A percentile compares a stretch with the other conserved stretches of the same genome.
phyloP scores from a whole-genome alignment of 1,140 invertebrate species.

The Drosophila nasuta region DNA sequence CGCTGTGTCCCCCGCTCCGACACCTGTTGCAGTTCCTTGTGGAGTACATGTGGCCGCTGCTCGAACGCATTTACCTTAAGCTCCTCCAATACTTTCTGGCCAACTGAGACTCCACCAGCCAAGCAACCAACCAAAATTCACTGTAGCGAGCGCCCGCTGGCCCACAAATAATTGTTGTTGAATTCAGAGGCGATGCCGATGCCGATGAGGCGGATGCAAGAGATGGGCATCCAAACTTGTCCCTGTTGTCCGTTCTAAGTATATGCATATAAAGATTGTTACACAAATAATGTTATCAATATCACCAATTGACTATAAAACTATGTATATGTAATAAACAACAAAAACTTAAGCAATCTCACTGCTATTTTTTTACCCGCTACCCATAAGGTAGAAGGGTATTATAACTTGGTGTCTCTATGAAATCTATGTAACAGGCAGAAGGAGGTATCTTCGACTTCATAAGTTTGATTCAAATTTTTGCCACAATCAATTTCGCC shows the following conservation, averaged over 20 bases:
- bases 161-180: constrained; percentile 54
- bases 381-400: too few relatives aligned
- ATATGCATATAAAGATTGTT: constrained; percentile 67
- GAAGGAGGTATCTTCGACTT: too few relatives aligned
- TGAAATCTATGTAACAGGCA: too few relatives aligned
- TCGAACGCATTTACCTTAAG: constrained; percentile 76
- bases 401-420: too few relatives aligned
- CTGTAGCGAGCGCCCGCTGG: neutral
- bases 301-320: constrained; percentile 29
- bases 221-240: neutral
- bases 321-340: constrained; percentile 37
- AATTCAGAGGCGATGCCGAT: constrained; percentile 27
- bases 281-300: constrained; percentile 40
- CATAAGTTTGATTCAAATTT: too few relatives aligned
- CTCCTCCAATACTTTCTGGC: constrained; percentile 75
- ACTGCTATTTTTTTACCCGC: neutral
- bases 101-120: constrained; percentile 39
- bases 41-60: constrained; percentile 75
- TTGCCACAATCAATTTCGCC: too few relatives aligned
- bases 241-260: constrained; percentile 26
- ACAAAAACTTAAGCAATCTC: neutral
- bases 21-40: constrained; percentile 68
- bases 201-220: neutral
- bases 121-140: constrained; percentile 8
- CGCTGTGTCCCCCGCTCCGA: constrained; percentile 69